Percentiles rank a stretch among this genome's conserved stretches.
These are phyloP conservation scores for Gobionotothen gibberifrons DNA, from an alignment of 2,797 vertebrate species.

Conservation along the genomic window DNA sequence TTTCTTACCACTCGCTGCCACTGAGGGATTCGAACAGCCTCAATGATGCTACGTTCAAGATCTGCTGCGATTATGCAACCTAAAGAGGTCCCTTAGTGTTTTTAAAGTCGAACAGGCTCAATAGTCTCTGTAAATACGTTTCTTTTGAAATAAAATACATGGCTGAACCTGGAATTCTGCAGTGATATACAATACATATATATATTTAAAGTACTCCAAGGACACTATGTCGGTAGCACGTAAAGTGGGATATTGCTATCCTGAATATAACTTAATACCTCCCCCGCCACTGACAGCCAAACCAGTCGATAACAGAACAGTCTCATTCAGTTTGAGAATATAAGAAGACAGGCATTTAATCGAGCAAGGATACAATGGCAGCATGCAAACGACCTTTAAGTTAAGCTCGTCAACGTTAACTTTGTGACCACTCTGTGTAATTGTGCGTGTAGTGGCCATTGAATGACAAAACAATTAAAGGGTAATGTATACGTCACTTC, in stretches of 20 bases:
- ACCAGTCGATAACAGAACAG: slow-evolving; percentile 66
- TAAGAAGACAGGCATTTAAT: slow-evolving; percentile 62
- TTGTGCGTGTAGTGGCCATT: neutral
- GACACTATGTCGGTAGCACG: neutral
- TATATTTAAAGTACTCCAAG: neutral
- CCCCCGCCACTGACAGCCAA: slow-evolving; percentile 56
- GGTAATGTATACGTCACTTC: slow-evolving; percentile 10
- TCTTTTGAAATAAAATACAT: fast-evolving
- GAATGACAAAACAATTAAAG: slow-evolving; percentile 2
- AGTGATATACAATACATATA: fast-evolving
- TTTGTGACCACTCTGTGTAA: neutral
- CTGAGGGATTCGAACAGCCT: slow-evolving; percentile 74
- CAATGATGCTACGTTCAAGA: slow-evolving; percentile 66
- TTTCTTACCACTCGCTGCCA: slow-evolving; percentile 79
- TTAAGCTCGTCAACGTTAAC: slow-evolving; percentile 10
- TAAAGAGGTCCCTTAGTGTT: slow-evolving; percentile 9
- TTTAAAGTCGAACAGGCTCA: neutral
- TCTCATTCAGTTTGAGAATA: slow-evolving; percentile 11
- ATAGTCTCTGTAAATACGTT: fast-evolving
- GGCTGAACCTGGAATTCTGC: fast-evolving
- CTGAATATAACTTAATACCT: slow-evolving; percentile 66
- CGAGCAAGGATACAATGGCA: slow-evolving; percentile 48
- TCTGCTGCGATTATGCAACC: slow-evolving; percentile 60
- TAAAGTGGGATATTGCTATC: neutral
- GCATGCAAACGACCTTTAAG: slow-evolving; percentile 57